Base-by-base conservation (phyloP, 2,888 invertebrate genomes). In the Caenorhabditis uteleia region DNA sequence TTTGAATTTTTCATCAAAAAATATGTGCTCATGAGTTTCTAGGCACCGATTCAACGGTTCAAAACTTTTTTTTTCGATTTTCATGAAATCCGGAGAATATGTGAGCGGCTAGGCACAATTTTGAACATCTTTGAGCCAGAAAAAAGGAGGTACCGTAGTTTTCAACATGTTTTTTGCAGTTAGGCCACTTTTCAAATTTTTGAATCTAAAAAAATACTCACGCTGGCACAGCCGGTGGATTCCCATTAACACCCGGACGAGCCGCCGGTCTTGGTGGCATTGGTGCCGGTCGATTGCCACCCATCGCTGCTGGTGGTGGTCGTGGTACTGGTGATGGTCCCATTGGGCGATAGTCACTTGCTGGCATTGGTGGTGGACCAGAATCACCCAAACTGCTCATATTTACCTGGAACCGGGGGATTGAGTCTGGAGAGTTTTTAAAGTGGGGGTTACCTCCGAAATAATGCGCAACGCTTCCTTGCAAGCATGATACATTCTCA, bases 401-500 rank as follows among this genome's bases (percentile, higher is more conserved):
- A 47, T 94, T 92, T 34, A 97, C 95, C 85, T 97, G 25, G 25
- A 29, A 34, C 14, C 10, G 18, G 20, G 18, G 20, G 6, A 14
- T 1, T 18, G 20, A n/a, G 5, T 10, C 3, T 18, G 12, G 40
- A 23, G 77, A 92, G 90, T 29, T 94, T 93, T 4, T 95, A 95
- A 42, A 91, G 91, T 91, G 94, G 93, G 48, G 93, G 92, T n/a
- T 33, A 98, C 95, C 85, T 98, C 77, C 31, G 94, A 93, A 84
- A 99, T 98, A 80, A 99, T 98, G 82, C 89, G 89, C 76, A 99
- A 87, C 29, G 97, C 93, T 85, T 98, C 97, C 86, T 97, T 98
- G 86, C 95, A 95, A 31, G 97, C 95, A 85, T 98, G 97, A 86
- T 99, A 99, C 95, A 98, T 97, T 75, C 95, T 89, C 77, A 99